Conservation (phyloP, 2,888 invertebrate species). For the Masnerella sp. region DNA sequence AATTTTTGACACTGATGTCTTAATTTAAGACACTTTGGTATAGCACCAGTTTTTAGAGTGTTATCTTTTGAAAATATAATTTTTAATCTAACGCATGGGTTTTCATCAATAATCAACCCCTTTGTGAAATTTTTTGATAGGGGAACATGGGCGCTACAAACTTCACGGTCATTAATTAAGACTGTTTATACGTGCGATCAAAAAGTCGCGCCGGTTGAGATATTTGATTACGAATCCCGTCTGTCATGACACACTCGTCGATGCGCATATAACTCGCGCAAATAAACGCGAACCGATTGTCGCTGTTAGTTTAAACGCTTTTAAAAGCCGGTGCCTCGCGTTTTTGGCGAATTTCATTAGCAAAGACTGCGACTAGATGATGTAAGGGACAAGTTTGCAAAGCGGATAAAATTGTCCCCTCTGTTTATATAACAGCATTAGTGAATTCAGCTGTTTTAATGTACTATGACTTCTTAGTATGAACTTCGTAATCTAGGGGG, state of each 20-base stretch:
- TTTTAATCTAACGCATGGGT: no score
- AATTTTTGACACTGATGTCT: no score
- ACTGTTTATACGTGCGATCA: conserved; percentile 27
- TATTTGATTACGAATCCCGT: conserved; percentile 20
- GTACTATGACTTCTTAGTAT: conserved; percentile 55
- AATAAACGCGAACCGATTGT: conserved; percentile 33
- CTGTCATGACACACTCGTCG: conserved; percentile 1
- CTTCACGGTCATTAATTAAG: conserved; percentile 27
- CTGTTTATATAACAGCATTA: conserved; percentile 57
- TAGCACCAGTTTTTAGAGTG: no score
- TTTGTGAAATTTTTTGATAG: no score
- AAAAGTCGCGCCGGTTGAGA: conserved; percentile 11
- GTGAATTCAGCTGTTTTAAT: conserved; percentile 57
- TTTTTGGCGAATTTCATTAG: conserved; percentile 55
- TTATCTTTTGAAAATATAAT: no score
- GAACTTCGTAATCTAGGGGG: conserved; percentile 53
- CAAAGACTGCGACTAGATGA: conserved; percentile 46
- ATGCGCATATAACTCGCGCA: conserved; percentile 16
- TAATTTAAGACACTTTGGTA: no score
- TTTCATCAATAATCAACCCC: no score
- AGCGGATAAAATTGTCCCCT: conserved; percentile 55
- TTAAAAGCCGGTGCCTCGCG: conserved; percentile 39
- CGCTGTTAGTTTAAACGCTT: conserved; percentile 44
- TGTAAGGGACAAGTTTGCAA: conserved; percentile 55
- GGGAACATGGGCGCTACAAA: no score